Base-by-base conservation (phyloP, 1,140 invertebrate species). In the Physella acuta region DNA sequence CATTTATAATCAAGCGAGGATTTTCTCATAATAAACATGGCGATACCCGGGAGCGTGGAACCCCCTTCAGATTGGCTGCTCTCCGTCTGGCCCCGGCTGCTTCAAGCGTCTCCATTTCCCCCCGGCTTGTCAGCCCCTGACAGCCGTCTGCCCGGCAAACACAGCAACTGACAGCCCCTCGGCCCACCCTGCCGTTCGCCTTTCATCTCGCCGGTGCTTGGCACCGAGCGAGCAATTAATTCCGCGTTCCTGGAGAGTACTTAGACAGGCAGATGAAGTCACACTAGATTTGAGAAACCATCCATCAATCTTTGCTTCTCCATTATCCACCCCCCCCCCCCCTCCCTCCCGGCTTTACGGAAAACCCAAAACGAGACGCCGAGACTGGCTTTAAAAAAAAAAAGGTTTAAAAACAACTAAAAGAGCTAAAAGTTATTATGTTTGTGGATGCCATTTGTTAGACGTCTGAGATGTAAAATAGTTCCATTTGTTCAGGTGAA, bases 181-280 rank as follows among this genome's bases (percentile, higher is more conserved):
- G 49, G 62, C 62, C 62, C 62, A 64, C 62, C 62, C 62, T 64
- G 49, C 52, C 62, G 39, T 28, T 64, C 26, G 44, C 26, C 62
- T 53, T 64, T 52, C 49, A 52, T 64, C 62, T 49, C 60, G 5
- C 34, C 11, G 1, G 60, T 44, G 60, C 60, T 44, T 30, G 62
- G 62, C 62, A 64, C 62, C 62, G 31, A 34, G 62, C 49, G 49
- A 52, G 62, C 62, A 64, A 64, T 64, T 64, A 64, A 64, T 64
- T 64, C 62, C 34, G 28, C 62, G 30, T 37, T 52, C 44, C 33
- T 64, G 28, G 14, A 52, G 44, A 64, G 39, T 64, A 64, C 62
- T 64, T 64, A 52, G 62, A 33, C 44, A 20, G 62, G 14, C 39
- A 53, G 44, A 64, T 64, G 62, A 64, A 64, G 62, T 64, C 62